Conservation (phyloP, 2,113 vertebrate species). For the Trichomycterus rosablanca region DNA sequence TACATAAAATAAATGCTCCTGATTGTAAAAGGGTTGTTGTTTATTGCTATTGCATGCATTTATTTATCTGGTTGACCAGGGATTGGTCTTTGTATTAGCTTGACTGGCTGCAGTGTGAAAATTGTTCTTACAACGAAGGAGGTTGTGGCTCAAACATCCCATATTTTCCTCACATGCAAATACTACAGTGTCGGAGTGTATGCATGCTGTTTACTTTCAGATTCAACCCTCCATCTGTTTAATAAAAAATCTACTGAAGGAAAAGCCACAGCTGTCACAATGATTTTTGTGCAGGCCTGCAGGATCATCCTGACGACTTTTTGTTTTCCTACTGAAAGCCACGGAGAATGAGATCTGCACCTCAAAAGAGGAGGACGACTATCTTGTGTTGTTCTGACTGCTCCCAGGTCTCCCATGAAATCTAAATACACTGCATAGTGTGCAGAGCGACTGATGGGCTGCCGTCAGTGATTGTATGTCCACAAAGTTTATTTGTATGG, state of each 20-base stretch:
- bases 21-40: not conserved
- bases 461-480: too few relatives aligned
- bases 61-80: not conserved
- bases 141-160: too few relatives aligned
- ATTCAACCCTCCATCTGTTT: not conserved
- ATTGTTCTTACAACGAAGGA: too few relatives aligned
- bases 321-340: slow-evolving; percentile 13
- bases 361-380: slow-evolving; percentile 14
- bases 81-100: too few relatives aligned
- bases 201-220: not conserved
- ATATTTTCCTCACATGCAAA: not conserved
- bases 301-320: not conserved
- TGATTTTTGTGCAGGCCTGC: not conserved
- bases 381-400: not conserved
- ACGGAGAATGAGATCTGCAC: not conserved
- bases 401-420: not conserved
- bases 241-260: slow-evolving; percentile 8
- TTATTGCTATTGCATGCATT: not conserved
- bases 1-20: too few relatives aligned
- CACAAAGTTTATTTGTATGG: too few relatives aligned
- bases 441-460: not conserved
- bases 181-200: not conserved
- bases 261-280: not conserved
- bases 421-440: slow-evolving; percentile 13
- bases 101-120: too few relatives aligned